These are phyloP conservation scores for Setipinna tenuifilis DNA, from an alignment of 2,797 vertebrate genomes.

Conservation along the genomic window DNA sequence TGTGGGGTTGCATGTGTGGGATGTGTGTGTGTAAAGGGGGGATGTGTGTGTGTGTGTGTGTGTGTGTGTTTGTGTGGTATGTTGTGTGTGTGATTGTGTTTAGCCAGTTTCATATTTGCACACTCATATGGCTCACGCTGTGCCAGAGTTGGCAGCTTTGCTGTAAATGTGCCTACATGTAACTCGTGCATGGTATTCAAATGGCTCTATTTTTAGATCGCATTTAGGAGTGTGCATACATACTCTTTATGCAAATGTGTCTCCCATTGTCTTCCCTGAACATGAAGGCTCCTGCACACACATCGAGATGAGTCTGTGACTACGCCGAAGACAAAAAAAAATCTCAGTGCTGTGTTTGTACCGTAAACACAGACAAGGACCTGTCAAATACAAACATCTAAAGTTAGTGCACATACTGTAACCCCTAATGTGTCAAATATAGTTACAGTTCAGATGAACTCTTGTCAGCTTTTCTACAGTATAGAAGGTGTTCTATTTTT, in stretches of 20 bases:
- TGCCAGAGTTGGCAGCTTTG: background rate
- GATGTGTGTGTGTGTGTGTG: too few relatives aligned
- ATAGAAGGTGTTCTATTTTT: too few relatives aligned
- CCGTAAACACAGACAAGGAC: background rate
- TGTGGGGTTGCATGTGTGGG: too few relatives aligned
- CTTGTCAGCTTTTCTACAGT: background rate
- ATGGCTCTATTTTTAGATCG: background rate
- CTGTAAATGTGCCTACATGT: background rate
- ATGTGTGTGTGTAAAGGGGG: too few relatives aligned
- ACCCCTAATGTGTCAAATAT: background rate
- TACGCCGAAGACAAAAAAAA: background rate
- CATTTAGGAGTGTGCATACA: background rate
- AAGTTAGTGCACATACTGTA: background rate
- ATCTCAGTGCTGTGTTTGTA: background rate
- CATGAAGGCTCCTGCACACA: background rate
- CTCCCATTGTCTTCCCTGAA: slow-evolving; percentile 2
- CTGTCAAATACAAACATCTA: background rate
- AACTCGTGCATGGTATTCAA: background rate
- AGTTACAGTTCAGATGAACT: background rate
- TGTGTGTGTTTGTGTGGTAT: too few relatives aligned
- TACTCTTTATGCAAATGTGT: background rate
- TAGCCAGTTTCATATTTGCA: background rate
- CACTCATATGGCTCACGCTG: background rate
- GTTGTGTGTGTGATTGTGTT: too few relatives aligned
- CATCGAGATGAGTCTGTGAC: background rate